A percentile compares a stretch with the other conserved stretches of the same genome.
These are phyloP conservation scores for Zophobas morio DNA, from an alignment of 1,140 invertebrate genomes.

Conservation along the genomic window DNA sequence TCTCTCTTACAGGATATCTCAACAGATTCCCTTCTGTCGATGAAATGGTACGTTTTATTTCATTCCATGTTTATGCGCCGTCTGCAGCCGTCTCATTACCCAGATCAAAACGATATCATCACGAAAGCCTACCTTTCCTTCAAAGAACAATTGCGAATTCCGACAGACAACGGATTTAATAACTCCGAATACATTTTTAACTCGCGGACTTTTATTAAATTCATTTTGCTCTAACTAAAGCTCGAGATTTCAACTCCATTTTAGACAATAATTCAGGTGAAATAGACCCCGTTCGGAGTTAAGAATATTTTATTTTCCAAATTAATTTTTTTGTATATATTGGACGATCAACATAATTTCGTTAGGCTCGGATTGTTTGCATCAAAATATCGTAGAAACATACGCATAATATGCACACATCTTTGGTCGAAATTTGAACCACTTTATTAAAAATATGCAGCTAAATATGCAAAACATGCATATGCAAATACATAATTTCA, in stretches of 20 bases:
- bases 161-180: slow-evolving; percentile 2
- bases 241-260: background rate
- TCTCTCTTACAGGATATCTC: slow-evolving; percentile 77
- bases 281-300: background rate
- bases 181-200: slow-evolving; percentile 27
- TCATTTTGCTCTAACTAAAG: slow-evolving; percentile 17
- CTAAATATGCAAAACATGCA: no score
- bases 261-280: background rate
- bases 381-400: no score
- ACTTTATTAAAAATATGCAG: no score
- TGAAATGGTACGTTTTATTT: slow-evolving; percentile 72
- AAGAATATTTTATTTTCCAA: no score
- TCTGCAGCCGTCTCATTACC: slow-evolving; percentile 22
- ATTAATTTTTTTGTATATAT: no score
- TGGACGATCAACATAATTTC: no score
- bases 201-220: slow-evolving; percentile 20
- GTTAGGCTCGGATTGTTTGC: no score
- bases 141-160: slow-evolving; percentile 19
- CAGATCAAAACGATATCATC: slow-evolving; percentile 13
- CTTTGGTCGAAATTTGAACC: no score
- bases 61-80: slow-evolving; percentile 24
- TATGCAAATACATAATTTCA: no score
- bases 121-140: background rate
- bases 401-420: no score
- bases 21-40: slow-evolving; percentile 76